These are phyloP conservation scores for Meloe dianella DNA, from an alignment of 2,888 invertebrate species.

Conservation along the genomic window DNA sequence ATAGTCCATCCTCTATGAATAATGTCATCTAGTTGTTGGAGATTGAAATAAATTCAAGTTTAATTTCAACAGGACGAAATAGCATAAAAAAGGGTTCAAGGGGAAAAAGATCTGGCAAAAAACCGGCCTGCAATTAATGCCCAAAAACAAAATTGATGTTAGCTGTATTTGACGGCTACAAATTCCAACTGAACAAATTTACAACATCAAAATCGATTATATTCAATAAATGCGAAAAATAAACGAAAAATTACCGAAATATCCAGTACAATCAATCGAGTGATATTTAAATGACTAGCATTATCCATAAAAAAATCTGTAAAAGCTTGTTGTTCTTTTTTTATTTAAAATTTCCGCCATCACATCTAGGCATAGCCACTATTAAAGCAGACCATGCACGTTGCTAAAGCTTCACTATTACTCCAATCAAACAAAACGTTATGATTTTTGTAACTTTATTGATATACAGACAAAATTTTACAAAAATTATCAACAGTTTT, in stretches of 20 bases:
- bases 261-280: too few relatives aligned
- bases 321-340: too few relatives aligned
- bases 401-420: too few relatives aligned
- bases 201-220: not conserved
- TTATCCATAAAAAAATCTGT: too few relatives aligned
- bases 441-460: constrained; percentile 10
- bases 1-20: not conserved
- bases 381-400: not conserved
- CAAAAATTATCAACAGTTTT: not conserved
- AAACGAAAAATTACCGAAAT: too few relatives aligned
- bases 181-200: not conserved
- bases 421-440: too few relatives aligned
- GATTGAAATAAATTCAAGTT: not conserved
- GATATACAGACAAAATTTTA: not conserved
- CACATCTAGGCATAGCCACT: too few relatives aligned
- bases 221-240: not conserved
- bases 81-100: not conserved
- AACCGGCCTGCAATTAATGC: not conserved
- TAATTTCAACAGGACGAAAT: not conserved
- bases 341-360: too few relatives aligned
- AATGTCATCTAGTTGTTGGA: not conserved
- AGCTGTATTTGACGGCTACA: not conserved
- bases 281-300: too few relatives aligned
- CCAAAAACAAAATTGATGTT: constrained; percentile 6
- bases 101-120: not conserved